Base-by-base conservation (phyloP, 1,140 invertebrate genomes). In the Aphelinus certus region DNA sequence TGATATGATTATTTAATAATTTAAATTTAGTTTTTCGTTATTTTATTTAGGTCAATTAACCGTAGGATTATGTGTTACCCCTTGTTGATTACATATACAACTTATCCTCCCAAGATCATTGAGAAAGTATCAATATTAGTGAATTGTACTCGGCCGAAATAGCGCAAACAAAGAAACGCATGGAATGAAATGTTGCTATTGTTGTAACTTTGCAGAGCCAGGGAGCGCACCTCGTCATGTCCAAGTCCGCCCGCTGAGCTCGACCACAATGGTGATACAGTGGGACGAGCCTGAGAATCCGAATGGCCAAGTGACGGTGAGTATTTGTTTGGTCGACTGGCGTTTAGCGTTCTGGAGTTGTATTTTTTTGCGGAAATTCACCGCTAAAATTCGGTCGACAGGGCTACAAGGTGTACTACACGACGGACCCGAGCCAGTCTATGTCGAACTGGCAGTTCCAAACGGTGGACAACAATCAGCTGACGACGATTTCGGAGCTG, bases 371-470 rank as follows among this genome's bases (percentile, higher is more conserved):
- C 26, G 26, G 26, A 26, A 26, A 26, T 26, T 26, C 26, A 26
- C 26, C 26, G 26, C 26, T 26, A 26, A 26, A 26, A 26, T 26
- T 26, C 26, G 26, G 26, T 77, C 49, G 83, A n/a, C 78, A 98
- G 97, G 97, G 96, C 77, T 99, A 99, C 90, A 98, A 98, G 89
- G 95, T 99, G 67, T 98, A 96, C 86, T 99, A 97, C 88, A 98
- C 97, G 6, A 94, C 93, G 79, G 94, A 96, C 82, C 92, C 96
- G 43, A 92, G 94, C 79, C 92, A 95, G 62, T 92, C 93, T 3
- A 93, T 97, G 88, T 92, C 94, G 49, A 94, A 94, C 7, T 99
- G 97, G 97, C 92, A 95, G 76, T 94, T 94, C 6, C 95, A 97
- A 88, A 93, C 94, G 89, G 95, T 98, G 77, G 95, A 98, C 85